Percentiles rank a stretch among this genome's conserved stretches.
Conservation (phyloP, 2,888 invertebrate species). For the Anorthoa munda region DNA sequence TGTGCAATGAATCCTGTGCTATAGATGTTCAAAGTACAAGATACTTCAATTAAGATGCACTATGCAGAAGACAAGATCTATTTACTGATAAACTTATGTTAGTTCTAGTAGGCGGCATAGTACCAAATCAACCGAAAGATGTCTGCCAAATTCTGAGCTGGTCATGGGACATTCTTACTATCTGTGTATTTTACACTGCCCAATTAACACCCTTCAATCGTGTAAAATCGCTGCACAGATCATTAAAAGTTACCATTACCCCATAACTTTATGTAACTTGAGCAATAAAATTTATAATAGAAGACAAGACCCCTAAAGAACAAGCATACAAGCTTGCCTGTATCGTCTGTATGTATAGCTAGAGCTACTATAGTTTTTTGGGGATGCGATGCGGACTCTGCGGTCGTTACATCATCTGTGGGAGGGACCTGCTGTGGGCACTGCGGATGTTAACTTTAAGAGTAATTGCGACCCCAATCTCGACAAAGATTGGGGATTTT, state of each 20-base stretch:
- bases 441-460: slow-evolving; percentile 45
- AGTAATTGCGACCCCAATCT: slow-evolving; percentile 21
- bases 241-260: slow-evolving; percentile 33
- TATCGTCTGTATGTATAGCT: slow-evolving; percentile 17
- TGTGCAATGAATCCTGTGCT: not conserved
- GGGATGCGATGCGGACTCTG: slow-evolving; percentile 44
- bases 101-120: not conserved
- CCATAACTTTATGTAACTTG: slow-evolving; percentile 7
- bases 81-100: not conserved
- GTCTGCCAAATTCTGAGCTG: not conserved
- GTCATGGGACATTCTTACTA: not conserved
- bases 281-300: slow-evolving; percentile 35
- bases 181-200: not conserved
- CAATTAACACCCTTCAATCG: slow-evolving; percentile 1
- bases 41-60: not conserved
- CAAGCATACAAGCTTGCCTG: slow-evolving; percentile 5
- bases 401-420: slow-evolving; percentile 50
- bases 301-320: not conserved
- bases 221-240: slow-evolving; percentile 8
- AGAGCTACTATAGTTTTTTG: slow-evolving; percentile 35
- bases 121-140: not conserved
- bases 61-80: not conserved
- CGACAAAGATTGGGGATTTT: slow-evolving; percentile 1
- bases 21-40: not conserved
- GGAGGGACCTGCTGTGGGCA: slow-evolving; percentile 40